Evolutionary conservation across 2,888 invertebrate genomes (phyloP), one percentile per base, ranked within the genome.

Genomic region (Venusia cambrica): DNA sequence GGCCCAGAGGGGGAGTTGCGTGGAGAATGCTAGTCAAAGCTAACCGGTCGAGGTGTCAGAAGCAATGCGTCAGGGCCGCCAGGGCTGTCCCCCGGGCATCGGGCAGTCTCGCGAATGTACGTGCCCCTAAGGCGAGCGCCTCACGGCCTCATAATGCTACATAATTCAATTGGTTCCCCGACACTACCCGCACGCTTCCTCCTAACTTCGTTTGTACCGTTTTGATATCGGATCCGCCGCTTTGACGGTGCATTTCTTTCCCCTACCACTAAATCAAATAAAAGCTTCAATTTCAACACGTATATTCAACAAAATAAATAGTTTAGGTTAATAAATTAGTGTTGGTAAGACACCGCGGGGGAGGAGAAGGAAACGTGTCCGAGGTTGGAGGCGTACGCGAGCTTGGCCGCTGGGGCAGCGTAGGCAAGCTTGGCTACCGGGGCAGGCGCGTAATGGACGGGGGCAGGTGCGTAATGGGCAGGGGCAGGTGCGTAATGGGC

Each of bases 81-180:
- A 73, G 65, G 49, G 19, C 13, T 18, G 36, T 41, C 45, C 48
- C 48, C 26, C 39, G 57, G 60, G 60, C 68, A 72, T 59, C 61
- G 55, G 39, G 62, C 68, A n/a, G n/a, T n/a, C n/a, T n/a, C n/a
- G n/a, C n/a, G n/a, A n/a, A n/a, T n/a, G n/a, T 71, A 79, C 81
- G 81, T 80, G 83, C 76, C 71, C 58, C 25, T 29, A 20, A 33
- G 33, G 38, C 38, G 14, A 12, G 32, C 22, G 66, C 70, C 73
- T n/a, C n/a, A n/a, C n/a, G 73, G 65, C 74, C 71, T 81, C 73
- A 75, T 84, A 84, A 85, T 75, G 83, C 71, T 75, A 79, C 81
- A 73, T 84, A 84, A 87, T 81, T 83, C 85, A 83, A 85, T 87
- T 85, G 81, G 78, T 83, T 79, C 79, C 75, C 83, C 81, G 71